Evolutionary conservation across 2,113 vertebrate species (phyloP).

Genomic region (Monarcha castaneiventris): DNA sequence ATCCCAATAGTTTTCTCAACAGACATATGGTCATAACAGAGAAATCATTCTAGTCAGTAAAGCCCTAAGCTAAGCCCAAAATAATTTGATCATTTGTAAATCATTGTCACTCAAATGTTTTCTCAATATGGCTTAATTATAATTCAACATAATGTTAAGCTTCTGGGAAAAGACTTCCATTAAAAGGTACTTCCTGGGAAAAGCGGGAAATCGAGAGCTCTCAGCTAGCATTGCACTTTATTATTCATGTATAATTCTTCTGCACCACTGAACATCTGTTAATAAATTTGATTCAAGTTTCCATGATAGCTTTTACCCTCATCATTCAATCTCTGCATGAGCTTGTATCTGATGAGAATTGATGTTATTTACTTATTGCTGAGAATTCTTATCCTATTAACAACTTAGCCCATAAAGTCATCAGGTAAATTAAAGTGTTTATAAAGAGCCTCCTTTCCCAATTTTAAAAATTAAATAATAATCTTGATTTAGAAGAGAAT

Average conservation of each 20-base stretch:
- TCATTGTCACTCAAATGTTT: conserved; percentile 62
- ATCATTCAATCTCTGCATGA: conserved; percentile 62
- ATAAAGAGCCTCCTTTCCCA: neutral
- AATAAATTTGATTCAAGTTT: conserved; percentile 71
- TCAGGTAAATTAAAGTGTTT: conserved; percentile 65
- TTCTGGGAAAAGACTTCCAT: conserved; percentile 48
- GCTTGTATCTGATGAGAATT: conserved; percentile 60
- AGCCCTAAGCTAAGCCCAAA: conserved; percentile 63
- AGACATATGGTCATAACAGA: conserved; percentile 64
- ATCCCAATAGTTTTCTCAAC: conserved; percentile 41
- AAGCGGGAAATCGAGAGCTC: conserved; percentile 48
- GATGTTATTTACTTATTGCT: conserved; percentile 65
- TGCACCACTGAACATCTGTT: conserved; percentile 68
- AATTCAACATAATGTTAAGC: conserved; percentile 49
- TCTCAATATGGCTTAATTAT: conserved; percentile 71
- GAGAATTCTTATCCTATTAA: conserved; percentile 63
- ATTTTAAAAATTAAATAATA: neutral
- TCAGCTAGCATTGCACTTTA: conserved; percentile 39
- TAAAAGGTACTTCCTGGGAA: conserved; percentile 56
- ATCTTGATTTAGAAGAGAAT: conserved; percentile 36
- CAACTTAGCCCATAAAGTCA: conserved; percentile 48
- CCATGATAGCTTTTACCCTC: conserved; percentile 58
- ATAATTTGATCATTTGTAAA: conserved; percentile 69
- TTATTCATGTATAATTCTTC: conserved; percentile 65
- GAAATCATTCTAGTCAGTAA: conserved; percentile 60